Conservation (phyloP, 2,888 invertebrate species). For the Lasioglossum zephyrum region DNA sequence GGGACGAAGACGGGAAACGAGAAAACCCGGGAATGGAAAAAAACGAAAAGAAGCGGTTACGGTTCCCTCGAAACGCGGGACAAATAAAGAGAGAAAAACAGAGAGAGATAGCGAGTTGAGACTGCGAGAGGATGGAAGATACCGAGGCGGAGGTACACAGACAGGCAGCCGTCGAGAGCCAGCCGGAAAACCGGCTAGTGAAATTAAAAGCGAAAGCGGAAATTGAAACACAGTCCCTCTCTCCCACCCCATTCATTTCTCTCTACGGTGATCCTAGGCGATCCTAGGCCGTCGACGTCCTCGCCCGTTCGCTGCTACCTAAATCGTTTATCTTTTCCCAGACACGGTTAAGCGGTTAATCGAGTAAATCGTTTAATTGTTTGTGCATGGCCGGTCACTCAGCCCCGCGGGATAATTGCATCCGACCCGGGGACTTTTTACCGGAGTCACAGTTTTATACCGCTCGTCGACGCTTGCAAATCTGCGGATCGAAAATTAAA, state of each 20-base stretch:
- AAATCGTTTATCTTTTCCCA: constrained; percentile 35
- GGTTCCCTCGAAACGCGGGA: constrained; percentile 3
- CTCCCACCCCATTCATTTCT: constrained; percentile 22
- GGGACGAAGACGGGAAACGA: constrained; percentile 54
- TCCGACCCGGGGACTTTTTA: constrained; percentile 19
- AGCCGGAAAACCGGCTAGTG: constrained; percentile 64
- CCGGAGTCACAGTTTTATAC: not conserved
- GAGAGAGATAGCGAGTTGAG: not conserved
- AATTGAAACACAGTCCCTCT: constrained; percentile 35
- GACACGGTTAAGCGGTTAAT: constrained; percentile 29
- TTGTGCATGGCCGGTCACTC: constrained; percentile 18
- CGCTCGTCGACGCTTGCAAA: not conserved
- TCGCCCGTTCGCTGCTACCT: constrained; percentile 45
- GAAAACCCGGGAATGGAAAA: constrained; percentile 9
- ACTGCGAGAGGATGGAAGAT: constrained; percentile 41
- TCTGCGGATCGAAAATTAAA: not conserved
- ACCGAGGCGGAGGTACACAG: constrained; percentile 54
- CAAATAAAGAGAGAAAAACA: constrained; percentile 12
- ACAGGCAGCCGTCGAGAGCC: constrained; percentile 65
- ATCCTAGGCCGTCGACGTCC: not conserved
- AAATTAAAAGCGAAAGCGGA: constrained; percentile 55
- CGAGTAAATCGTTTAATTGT: constrained; percentile 49
- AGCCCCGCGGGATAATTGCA: constrained; percentile 22
- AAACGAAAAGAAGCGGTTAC: constrained; percentile 7
- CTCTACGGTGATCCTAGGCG: not conserved